Evolutionary conservation across 2,888 invertebrate species (phyloP).

Genomic region (Zelleria hepariella): DNA sequence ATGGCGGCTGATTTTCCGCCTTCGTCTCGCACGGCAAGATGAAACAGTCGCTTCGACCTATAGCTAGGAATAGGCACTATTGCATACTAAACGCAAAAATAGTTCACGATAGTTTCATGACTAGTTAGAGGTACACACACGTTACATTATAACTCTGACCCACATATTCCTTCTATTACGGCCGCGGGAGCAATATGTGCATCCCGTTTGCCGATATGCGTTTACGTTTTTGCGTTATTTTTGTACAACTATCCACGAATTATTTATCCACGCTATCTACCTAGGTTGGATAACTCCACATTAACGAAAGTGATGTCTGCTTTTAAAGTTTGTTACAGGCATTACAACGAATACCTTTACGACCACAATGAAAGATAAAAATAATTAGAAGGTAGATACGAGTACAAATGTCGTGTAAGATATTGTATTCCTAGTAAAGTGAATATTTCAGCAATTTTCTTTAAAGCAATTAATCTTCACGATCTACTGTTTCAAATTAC

Average conservation of each 20-base stretch:
- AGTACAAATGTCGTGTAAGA: too few relatives aligned
- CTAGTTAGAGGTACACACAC: not conserved
- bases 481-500: not conserved
- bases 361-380: too few relatives aligned
- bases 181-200: not conserved
- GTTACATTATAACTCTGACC: not conserved
- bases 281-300: too few relatives aligned
- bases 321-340: too few relatives aligned
- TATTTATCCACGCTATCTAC: too few relatives aligned
- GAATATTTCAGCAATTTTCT: not conserved
- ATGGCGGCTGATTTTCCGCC: not conserved
- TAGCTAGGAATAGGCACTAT: not conserved
- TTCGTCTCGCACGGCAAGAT: not conserved
- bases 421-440: not conserved
- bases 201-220: not conserved
- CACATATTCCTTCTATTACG: not conserved
- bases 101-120: not conserved
- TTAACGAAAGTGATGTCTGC: too few relatives aligned
- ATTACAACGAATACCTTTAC: too few relatives aligned
- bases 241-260: not conserved
- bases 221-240: not conserved
- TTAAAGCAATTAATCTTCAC: not conserved
- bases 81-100: not conserved
- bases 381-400: too few relatives aligned
- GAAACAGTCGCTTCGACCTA: not conserved